Percentiles rank a stretch among this genome's conserved stretches.
These are phyloP conservation scores for Chloromyia formosa DNA, from an alignment of 2,888 invertebrate genomes.

Conservation along the genomic window DNA sequence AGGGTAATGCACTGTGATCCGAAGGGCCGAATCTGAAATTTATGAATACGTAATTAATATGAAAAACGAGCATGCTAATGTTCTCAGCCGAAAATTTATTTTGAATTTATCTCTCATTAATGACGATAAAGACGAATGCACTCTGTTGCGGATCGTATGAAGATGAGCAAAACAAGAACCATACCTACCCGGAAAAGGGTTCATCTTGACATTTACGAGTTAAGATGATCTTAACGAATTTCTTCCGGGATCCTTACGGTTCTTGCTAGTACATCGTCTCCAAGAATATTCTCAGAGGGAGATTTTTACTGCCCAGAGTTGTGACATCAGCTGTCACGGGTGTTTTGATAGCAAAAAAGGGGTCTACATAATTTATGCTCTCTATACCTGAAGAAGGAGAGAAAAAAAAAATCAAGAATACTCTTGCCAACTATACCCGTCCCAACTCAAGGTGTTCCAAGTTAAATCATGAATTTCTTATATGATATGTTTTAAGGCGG, in stretches of 20 bases:
- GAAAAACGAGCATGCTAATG: conserved; percentile 38
- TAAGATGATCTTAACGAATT: conserved; percentile 39
- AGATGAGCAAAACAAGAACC: not conserved
- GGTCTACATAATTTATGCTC: conserved; percentile 36
- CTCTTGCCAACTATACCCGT: conserved; percentile 11
- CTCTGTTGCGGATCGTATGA: not conserved
- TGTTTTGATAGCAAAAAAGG: conserved; percentile 26
- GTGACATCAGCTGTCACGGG: conserved; percentile 43
- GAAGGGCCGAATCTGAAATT: conserved; percentile 2
- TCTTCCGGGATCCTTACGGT: conserved; percentile 25
- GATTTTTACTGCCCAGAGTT: conserved; percentile 25
- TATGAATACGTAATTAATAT: conserved; percentile 40
- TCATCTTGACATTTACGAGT: conserved; percentile 43
- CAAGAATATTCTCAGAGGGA: not conserved
- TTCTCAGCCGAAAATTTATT: conserved; percentile 30
- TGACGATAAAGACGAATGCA: not conserved
- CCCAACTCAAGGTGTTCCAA: not conserved
- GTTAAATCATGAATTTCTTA: not conserved
- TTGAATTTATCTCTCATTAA: conserved; percentile 38
- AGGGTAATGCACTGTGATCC: not conserved
- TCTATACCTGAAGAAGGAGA: not conserved
- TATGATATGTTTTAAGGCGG: too few relatives aligned
- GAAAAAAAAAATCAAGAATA: conserved; percentile 29
- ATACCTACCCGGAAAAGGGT: conserved; percentile 29
- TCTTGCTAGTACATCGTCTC: not conserved